These are phyloP conservation scores for Anoplopoma fimbria DNA, from an alignment of 2,113 vertebrate species.

Conservation along the genomic window DNA sequence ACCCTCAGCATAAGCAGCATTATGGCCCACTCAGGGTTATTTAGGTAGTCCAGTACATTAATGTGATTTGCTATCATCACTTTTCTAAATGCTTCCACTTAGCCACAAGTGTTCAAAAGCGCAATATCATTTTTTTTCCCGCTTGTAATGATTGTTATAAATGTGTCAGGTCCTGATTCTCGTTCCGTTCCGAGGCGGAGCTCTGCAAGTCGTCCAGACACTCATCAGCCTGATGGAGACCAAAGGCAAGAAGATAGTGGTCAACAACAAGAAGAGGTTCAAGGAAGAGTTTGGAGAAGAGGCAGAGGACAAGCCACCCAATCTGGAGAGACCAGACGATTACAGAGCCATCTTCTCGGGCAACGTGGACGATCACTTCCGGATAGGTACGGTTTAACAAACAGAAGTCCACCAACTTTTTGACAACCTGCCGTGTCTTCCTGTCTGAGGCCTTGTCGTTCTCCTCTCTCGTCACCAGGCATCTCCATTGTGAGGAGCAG, in stretches of 20 bases:
- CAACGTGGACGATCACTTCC: constrained; percentile 97
- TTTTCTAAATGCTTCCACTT: neutral
- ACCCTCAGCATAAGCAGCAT: neutral
- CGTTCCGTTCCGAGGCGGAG: constrained; percentile 92
- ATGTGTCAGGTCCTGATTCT: constrained; percentile 90
- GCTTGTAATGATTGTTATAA: neutral
- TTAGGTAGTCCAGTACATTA: neutral
- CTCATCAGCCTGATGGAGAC: constrained; percentile 91
- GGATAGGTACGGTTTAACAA: constrained; percentile 86
- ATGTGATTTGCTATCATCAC: neutral
- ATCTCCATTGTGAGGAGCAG: constrained; percentile 91
- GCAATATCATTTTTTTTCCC: too few relatives aligned
- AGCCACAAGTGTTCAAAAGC: neutral
- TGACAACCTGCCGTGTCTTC: neutral
- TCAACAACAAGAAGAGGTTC: constrained; percentile 96
- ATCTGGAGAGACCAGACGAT: constrained; percentile 92
- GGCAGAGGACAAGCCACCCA: constrained; percentile 86
- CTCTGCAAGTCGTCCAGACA: constrained; percentile 88
- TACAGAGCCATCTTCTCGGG: constrained; percentile 92
- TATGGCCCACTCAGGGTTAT: neutral
- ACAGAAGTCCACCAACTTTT: neutral
- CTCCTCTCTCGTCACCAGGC: constrained; percentile 77
- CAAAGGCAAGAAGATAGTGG: constrained; percentile 89
- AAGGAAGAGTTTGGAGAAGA: constrained; percentile 92
- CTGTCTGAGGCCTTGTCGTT: neutral